Evolutionary conservation across 2,797 vertebrate genomes (phyloP).

Genomic region (Mormyrops boulengeri): DNA sequence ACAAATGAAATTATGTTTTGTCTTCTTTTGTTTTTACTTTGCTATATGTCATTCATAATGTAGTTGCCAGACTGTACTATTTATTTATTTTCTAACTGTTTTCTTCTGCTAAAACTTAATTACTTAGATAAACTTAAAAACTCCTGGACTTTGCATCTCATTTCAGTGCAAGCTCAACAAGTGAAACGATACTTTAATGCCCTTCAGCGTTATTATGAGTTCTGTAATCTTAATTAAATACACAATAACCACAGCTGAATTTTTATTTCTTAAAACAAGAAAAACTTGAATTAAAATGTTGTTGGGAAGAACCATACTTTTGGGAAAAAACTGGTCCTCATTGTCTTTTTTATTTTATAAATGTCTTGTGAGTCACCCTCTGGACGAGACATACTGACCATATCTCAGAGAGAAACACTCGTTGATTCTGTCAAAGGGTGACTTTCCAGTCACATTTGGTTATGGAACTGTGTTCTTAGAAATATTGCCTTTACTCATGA

Average conservation of each 20-base stretch:
- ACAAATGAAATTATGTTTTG: background rate
- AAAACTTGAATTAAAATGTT: background rate
- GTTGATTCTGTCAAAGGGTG: background rate
- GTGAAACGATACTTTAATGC: background rate
- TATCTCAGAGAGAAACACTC: background rate
- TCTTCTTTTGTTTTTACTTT: too few species aligned
- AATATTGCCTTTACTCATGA: slow-evolving; percentile 15
- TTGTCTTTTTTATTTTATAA: background rate
- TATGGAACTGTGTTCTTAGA: background rate
- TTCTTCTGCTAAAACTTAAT: background rate
- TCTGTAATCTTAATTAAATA: background rate
- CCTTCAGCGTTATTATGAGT: background rate
- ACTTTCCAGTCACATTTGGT: background rate
- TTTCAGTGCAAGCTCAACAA: background rate
- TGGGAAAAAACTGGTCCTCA: background rate
- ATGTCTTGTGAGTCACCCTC: background rate
- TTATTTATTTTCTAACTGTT: background rate
- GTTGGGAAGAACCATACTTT: background rate
- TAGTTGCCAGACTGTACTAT: background rate
- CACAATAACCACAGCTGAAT: background rate
- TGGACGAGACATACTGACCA: background rate
- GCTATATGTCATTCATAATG: background rate
- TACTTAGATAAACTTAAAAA: background rate
- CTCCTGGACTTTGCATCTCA: background rate
- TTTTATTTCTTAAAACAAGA: background rate